Evolutionary conservation across 2,888 invertebrate genomes (phyloP).

Genomic region (Dorcus hopei): DNA sequence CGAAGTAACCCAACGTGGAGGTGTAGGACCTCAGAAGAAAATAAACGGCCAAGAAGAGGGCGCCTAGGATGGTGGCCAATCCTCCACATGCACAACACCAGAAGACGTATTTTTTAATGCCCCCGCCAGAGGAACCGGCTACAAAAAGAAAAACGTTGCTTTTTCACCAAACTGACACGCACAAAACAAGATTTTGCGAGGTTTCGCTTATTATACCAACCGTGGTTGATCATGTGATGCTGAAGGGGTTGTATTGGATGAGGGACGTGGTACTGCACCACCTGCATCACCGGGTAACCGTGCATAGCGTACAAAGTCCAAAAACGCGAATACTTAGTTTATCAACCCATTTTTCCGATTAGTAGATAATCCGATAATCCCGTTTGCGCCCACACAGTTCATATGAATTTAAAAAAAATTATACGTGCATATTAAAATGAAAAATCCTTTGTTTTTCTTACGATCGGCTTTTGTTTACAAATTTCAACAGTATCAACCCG

Average conservation of each 20-base stretch:
- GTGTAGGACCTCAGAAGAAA: constrained; percentile 77
- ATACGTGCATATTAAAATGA: no score
- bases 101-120: constrained; percentile 74
- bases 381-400: no score
- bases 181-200: no score
- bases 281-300: constrained; percentile 65
- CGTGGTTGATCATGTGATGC: constrained; percentile 34
- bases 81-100: constrained; percentile 81
- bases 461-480: no score
- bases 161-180: no score
- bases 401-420: no score
- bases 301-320: constrained; percentile 49
- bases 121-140: constrained; percentile 52
- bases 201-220: constrained; percentile 17
- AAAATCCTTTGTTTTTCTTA: no score
- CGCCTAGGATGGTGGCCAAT: constrained; percentile 71
- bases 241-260: constrained; percentile 45
- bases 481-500: no score
- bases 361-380: not conserved
- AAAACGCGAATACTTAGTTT: not conserved
- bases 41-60: constrained; percentile 75
- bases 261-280: constrained; percentile 63
- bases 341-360: constrained; percentile 1
- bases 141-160: constrained; percentile 25
- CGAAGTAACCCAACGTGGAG: constrained; percentile 73